A percentile compares a stretch with the other conserved stretches of the same genome.
Conservation (phyloP, 2,113 vertebrate species). For the Antennarius striatus region DNA sequence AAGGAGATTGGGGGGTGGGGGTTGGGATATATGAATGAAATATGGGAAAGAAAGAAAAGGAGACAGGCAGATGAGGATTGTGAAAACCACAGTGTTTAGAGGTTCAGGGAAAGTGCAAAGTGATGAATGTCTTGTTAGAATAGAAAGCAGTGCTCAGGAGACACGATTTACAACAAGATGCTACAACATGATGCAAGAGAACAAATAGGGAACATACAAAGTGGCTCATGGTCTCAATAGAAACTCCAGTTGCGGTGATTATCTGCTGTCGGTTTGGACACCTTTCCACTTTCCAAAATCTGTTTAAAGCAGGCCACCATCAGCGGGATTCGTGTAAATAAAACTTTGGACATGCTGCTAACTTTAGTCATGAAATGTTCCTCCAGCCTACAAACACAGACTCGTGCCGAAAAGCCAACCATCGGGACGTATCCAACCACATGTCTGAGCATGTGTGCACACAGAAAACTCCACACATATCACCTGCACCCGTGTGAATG, state of each 20-base stretch:
- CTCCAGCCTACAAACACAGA: conserved; percentile 34
- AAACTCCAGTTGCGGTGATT: conserved; percentile 2
- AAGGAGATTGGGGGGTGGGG: conserved; percentile 21
- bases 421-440: conserved; percentile 38
- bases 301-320: conserved; percentile 49
- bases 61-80: conserved; percentile 25
- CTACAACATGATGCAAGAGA: neutral
- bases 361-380: conserved; percentile 48
- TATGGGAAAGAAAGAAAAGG: conserved; percentile 19
- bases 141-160: conserved; percentile 1
- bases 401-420: conserved; percentile 39
- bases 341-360: conserved; percentile 42
- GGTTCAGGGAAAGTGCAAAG: conserved; percentile 25
- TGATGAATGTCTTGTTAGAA: conserved; percentile 34
- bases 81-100: conserved; percentile 27
- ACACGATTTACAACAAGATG: neutral
- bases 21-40: conserved; percentile 49
- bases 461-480: conserved; percentile 22
- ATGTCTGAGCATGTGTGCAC: conserved; percentile 29
- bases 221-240: neutral
- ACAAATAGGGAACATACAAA: conserved; percentile 5
- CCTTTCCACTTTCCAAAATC: conserved; percentile 16
- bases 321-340: conserved; percentile 48
- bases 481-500: conserved; percentile 30
- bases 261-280: neutral